phyloP scores from a whole-genome alignment of 2,888 invertebrate genomes.

The Thereva unica region DNA sequence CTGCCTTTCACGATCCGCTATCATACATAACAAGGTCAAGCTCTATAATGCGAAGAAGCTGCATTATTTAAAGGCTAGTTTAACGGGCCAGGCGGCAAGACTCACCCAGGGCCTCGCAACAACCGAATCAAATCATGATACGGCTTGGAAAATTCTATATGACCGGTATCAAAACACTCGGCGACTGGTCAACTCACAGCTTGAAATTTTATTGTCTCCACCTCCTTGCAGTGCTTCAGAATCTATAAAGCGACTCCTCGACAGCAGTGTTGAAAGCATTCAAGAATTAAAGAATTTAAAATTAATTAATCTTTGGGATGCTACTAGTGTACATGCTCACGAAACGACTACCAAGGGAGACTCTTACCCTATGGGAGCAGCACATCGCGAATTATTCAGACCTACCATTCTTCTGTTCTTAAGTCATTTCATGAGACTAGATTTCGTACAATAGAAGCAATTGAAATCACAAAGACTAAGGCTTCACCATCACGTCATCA shows the following conservation, averaged over 20 bases:
- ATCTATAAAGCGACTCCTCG: no score
- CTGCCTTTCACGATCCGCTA: conserved; percentile 1
- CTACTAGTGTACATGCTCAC: background rate
- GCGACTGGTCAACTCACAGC: no score
- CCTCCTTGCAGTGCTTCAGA: no score
- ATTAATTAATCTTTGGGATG: background rate
- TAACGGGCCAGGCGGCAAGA: background rate
- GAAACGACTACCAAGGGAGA: background rate
- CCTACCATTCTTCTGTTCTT: background rate
- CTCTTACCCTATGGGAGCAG: background rate
- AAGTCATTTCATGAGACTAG: background rate
- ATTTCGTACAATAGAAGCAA: background rate
- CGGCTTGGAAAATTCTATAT: background rate
- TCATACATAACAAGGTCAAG: background rate
- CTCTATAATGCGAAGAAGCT: background rate
- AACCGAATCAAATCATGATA: background rate
- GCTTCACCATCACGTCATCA: no score
- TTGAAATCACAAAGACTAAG: background rate
- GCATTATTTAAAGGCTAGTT: background rate
- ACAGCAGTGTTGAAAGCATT: no score
- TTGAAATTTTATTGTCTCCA: no score
- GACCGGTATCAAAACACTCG: no score
- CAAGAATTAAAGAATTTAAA: background rate
- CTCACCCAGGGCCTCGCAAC: background rate
- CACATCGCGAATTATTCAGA: no score